A percentile compares a stretch with the other conserved stretches of the same genome.
These are phyloP conservation scores for Epinephelus awoara DNA, from an alignment of 2,797 vertebrate species.

Conservation along the genomic window DNA sequence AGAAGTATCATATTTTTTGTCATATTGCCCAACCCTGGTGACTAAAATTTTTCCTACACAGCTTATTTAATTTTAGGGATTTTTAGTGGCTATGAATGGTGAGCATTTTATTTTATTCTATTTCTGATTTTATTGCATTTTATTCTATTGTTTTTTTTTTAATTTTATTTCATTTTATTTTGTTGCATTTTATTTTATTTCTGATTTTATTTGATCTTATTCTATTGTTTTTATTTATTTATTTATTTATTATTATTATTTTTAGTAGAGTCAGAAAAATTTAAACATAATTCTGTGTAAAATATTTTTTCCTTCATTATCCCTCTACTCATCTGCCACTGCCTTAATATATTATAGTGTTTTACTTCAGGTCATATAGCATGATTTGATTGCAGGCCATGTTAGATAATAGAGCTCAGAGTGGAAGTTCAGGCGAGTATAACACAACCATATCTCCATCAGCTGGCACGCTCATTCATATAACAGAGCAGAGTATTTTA, in stretches of 20 bases:
- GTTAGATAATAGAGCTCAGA: constrained; percentile 3
- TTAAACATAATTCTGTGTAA: background rate
- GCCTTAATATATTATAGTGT: background rate
- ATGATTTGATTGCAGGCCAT: background rate
- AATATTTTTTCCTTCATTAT: background rate
- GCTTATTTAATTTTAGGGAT: background rate
- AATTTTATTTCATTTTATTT: too few relatives aligned
- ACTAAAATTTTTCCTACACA: background rate
- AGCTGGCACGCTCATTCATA: background rate
- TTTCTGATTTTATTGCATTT: too few relatives aligned
- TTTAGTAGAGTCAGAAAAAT: too few relatives aligned
- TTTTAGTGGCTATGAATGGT: background rate
- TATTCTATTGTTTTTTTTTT: too few relatives aligned
- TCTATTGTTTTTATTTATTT: too few relatives aligned
- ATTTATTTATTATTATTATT: background rate
- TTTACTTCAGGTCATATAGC: background rate
- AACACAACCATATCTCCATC: background rate
- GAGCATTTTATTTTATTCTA: background rate
- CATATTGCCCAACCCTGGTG: too few relatives aligned
- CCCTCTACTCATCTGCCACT: background rate
- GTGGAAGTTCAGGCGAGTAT: background rate
- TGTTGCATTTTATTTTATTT: too few relatives aligned
- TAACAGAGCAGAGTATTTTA: background rate
- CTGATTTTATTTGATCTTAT: too few relatives aligned
- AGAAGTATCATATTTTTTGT: too few relatives aligned